phyloP scores from a whole-genome alignment of 2,113 vertebrate genomes.

The Prolemur simus region DNA sequence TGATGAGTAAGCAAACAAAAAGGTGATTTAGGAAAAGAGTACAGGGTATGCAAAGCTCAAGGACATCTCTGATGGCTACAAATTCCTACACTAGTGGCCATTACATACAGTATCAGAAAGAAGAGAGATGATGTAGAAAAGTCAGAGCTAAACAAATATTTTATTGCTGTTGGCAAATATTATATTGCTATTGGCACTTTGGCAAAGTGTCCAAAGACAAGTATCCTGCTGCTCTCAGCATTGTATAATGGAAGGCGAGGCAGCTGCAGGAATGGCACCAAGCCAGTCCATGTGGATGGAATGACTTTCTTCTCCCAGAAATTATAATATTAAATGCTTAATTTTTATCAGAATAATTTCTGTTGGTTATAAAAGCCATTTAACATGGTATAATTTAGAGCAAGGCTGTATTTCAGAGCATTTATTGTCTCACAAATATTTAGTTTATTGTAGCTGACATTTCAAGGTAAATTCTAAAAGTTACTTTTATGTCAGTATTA shows the following conservation, averaged over 20 bases:
- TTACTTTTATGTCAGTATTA: background rate
- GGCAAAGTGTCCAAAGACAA: background rate
- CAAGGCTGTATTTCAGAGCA: background rate
- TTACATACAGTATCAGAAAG: background rate
- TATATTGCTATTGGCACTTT: background rate
- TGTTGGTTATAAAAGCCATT: background rate
- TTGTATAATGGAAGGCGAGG: background rate
- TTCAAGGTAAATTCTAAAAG: background rate
- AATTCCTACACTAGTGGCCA: background rate
- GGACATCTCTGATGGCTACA: background rate
- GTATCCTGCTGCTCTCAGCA: background rate
- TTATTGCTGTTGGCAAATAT: background rate
- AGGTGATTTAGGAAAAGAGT: background rate
- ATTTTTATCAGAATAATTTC: background rate
- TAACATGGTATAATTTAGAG: background rate
- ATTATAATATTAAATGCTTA: background rate
- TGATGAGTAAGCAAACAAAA: background rate
- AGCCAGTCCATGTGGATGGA: background rate
- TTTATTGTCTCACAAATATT: background rate
- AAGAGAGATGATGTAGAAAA: background rate
- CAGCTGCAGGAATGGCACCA: background rate
- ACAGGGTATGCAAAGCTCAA: background rate
- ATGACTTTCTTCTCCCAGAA: background rate
- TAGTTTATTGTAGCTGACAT: background rate
- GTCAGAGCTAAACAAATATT: background rate